Base-by-base conservation (phyloP, 2,888 invertebrate species). In the Oligia strigilis region DNA sequence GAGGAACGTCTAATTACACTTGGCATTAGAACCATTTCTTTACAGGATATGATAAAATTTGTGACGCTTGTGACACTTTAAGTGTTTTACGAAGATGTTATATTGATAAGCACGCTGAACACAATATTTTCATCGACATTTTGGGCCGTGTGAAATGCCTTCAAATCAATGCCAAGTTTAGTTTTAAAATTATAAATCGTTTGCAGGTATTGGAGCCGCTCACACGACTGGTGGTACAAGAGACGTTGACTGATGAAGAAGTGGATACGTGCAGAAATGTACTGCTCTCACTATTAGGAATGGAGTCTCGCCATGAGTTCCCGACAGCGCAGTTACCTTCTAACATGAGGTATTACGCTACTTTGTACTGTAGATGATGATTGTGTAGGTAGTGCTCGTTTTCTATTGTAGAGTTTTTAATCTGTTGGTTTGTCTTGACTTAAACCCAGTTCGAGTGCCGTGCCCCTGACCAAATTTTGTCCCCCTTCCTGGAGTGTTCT, bases 211-310 rank as follows among this genome's bases (percentile, higher is more conserved):
- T 99, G 85, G 98, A 99, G 87, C 99, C 99, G 0, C 95, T 99
- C 55, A 98, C 98, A 0, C 97, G 98, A 14, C 95, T 99, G 72
- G 98, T 99, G 90, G 97, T 98, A 0, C 99, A 99, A 93, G 99
- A 99, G 86, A 97, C 98, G 58, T 95, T 99, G 84, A 98, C 98
- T 0, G 98, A 98, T n/a, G 98, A 98, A 5, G 99, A 99, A 91
- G 98, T 99, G 40, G 97, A 98, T 43, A 98, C 98, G 76, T 99
- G 99, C 90, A 98, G 98, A 87, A 98, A 98, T 92, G 98, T 99
- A 19, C 98, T 99, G 79, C 98, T 98, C 87, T 98, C 98, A 82
- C 95, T 99, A 0, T 97, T 99, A 0, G 98, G 97, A 17, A 97
- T 98, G 94, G 99, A 99, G 94, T 97, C 98, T 0, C 98, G 99